A percentile compares a stretch with the other conserved stretches of the same genome.
Evolutionary conservation across 1,140 invertebrate species (phyloP).

Genomic region (Medauroidea extradentata): DNA sequence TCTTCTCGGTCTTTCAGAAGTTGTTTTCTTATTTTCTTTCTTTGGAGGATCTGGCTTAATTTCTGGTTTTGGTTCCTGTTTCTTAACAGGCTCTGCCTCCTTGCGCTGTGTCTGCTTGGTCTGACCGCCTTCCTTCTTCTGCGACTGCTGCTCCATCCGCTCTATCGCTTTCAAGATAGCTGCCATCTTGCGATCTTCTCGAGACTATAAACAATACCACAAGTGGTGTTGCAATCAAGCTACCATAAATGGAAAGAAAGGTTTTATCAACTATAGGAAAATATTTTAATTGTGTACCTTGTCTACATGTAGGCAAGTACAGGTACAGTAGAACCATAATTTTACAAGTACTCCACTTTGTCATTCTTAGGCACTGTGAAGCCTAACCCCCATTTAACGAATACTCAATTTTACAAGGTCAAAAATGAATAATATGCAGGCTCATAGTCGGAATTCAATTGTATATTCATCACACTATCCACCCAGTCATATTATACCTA

Average conservation of each 20-base stretch:
- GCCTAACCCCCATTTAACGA: too few relatives aligned
- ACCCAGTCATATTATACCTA: too few relatives aligned
- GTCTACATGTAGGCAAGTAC: not conserved
- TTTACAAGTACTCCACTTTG: not conserved
- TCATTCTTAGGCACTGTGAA: not conserved
- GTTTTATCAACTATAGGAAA: not conserved
- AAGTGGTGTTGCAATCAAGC: too few relatives aligned
- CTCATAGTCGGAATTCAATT: too few relatives aligned
- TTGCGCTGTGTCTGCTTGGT: slow-evolving; percentile 28
- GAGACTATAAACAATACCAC: slow-evolving; percentile 52
- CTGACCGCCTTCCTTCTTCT: slow-evolving; percentile 65
- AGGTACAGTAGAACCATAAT: not conserved
- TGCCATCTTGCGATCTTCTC: slow-evolving; percentile 95
- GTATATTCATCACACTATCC: too few relatives aligned
- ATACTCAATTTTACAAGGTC: too few relatives aligned
- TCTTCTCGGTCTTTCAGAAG: slow-evolving; percentile 20
- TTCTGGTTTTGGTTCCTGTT: slow-evolving; percentile 8
- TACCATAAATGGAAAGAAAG: too few relatives aligned
- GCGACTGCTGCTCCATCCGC: slow-evolving; percentile 72
- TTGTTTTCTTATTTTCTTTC: slow-evolving; percentile 1
- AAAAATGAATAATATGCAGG: too few relatives aligned
- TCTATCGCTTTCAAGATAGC: slow-evolving; percentile 92
- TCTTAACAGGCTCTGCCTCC: slow-evolving; percentile 45
- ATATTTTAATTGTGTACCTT: not conserved
- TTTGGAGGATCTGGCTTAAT: not conserved